Evolutionary conservation across 1,140 invertebrate species (phyloP).

Genomic region (Aphis craccivora): DNA sequence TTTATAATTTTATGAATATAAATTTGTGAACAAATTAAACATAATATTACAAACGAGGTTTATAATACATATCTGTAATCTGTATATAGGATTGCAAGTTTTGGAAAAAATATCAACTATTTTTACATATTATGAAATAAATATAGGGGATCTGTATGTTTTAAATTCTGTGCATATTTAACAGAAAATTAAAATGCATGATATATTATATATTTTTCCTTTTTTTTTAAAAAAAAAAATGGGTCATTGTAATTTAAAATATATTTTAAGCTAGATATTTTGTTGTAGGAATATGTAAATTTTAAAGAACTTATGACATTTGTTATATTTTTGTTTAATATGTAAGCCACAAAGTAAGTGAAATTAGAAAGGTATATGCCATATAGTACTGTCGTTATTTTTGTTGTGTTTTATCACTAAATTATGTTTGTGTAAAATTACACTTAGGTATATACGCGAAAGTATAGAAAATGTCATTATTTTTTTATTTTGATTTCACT

Average conservation of each 20-base stretch:
- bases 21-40: neutral
- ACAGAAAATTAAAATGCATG: neutral
- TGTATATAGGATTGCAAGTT: neutral
- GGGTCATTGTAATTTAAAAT: constrained; percentile 7
- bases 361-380: constrained; percentile 35
- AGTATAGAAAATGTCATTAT: constrained; percentile 12
- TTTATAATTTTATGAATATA: neutral
- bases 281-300: neutral
- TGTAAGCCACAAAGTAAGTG: constrained; percentile 12
- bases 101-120: neutral
- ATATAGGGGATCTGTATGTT: neutral
- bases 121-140: neutral
- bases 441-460: neutral
- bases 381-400: neutral
- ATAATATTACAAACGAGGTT: neutral
- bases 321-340: neutral
- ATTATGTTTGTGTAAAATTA: neutral
- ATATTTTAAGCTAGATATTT: neutral
- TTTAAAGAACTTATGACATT: neutral
- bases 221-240: neutral
- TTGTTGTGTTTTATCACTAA: neutral
- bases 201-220: neutral
- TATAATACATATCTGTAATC: neutral
- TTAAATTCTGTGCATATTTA: neutral
- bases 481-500: constrained; percentile 37